Percentiles rank a stretch among this genome's conserved stretches.
Evolutionary conservation across 2,113 vertebrate species (phyloP).

Genomic region (Syngnathus scovelli): DNA sequence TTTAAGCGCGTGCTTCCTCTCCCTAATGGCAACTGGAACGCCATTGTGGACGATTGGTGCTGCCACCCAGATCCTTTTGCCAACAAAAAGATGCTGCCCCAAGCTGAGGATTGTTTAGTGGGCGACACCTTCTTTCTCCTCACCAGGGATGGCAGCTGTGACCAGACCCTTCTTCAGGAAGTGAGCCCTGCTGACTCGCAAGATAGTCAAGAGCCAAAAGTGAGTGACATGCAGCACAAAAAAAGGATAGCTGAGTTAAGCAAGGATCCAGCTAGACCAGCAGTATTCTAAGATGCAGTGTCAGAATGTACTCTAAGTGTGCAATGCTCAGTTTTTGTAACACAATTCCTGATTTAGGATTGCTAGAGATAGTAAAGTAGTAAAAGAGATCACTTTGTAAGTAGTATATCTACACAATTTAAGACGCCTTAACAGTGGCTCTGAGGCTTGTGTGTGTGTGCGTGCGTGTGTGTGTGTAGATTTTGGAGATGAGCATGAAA

Average conservation of each 20-base stretch:
- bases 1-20: conserved; percentile 86
- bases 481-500: too few relatives aligned
- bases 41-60: conserved; percentile 92
- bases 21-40: conserved; percentile 86
- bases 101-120: conserved; percentile 81
- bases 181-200: conserved; percentile 27
- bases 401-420: too few relatives aligned
- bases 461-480: too few relatives aligned
- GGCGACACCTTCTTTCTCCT: conserved; percentile 85
- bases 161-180: conserved; percentile 53
- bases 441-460: too few relatives aligned
- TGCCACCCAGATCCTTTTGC: conserved; percentile 91
- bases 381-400: too few relatives aligned
- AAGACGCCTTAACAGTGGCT: too few relatives aligned
- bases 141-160: conserved; percentile 62
- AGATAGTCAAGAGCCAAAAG: conserved; percentile 55
- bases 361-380: too few relatives aligned
- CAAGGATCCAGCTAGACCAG: background rate
- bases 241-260: background rate
- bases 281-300: background rate
- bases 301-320: background rate
- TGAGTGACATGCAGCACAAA: conserved; percentile 20
- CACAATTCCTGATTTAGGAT: background rate
- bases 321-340: background rate
- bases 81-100: conserved; percentile 77